A percentile compares a stretch with the other conserved stretches of the same genome.
Conservation (phyloP, 2,113 vertebrate species). For the Amphiprion ocellaris region DNA sequence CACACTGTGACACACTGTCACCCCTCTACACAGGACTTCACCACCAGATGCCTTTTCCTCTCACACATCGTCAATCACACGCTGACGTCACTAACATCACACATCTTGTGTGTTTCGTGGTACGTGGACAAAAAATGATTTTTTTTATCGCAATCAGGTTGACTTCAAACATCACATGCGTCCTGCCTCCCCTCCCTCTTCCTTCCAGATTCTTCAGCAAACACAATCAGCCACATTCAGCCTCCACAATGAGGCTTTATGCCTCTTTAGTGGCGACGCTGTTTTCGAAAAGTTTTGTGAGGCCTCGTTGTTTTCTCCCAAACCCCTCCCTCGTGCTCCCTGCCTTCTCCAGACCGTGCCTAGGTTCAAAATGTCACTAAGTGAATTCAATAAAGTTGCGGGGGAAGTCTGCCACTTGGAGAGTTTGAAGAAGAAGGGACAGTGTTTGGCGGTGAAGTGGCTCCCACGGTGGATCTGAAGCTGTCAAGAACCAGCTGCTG, state of each 20-base stretch:
- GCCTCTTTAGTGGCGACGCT: constrained; percentile 62
- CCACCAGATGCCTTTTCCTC: constrained; percentile 19
- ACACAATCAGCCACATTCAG: constrained; percentile 83
- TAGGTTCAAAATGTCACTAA: constrained; percentile 70
- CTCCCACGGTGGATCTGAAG: constrained; percentile 26
- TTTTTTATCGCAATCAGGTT: constrained; percentile 39
- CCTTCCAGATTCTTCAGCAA: constrained; percentile 66
- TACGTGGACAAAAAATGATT: neutral
- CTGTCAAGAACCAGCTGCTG: constrained; percentile 16
- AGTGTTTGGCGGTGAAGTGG: constrained; percentile 3
- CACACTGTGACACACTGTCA: neutral
- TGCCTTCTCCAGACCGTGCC: constrained; percentile 6
- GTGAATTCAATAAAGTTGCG: constrained; percentile 59
- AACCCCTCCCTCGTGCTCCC: neutral
- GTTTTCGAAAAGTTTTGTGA: constrained; percentile 72
- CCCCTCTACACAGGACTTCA: constrained; percentile 11
- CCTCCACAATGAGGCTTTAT: constrained; percentile 83
- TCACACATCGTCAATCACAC: constrained; percentile 10
- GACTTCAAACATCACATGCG: constrained; percentile 68
- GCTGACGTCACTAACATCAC: neutral
- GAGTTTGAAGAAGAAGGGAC: constrained; percentile 25
- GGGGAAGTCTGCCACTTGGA: constrained; percentile 27
- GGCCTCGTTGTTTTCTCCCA: constrained; percentile 75
- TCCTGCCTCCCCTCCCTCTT: constrained; percentile 53
- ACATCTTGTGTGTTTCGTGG: neutral